Base-by-base conservation (phyloP, 1,140 invertebrate species). In the Drosophila nebulosa region DNA sequence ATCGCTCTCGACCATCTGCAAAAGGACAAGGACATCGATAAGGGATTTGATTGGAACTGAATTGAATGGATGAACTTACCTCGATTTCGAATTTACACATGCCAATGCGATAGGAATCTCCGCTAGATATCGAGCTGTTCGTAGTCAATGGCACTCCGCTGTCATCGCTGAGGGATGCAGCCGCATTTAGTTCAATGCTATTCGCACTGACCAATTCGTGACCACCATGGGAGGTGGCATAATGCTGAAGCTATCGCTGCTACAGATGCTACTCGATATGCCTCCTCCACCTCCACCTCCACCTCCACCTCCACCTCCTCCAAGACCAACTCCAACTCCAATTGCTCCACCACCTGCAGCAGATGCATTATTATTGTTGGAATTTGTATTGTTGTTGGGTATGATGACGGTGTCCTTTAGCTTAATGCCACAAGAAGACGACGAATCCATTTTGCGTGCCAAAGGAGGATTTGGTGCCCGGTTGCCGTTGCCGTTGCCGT, bases 1-100 rank as follows among this genome's bases (percentile, higher is more conserved):
- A 75, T 95, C 94, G 79, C 94, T 95, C 78, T 95, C 94, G 88
- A 94, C 92, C 90, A 94, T 93, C 94, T 94, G 60, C 3, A 27
- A 26, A 58, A 46, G 3, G 21, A 18, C 4, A 10, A 14, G n/a
- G n/a, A n/a, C n/a, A n/a, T n/a, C n/a, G n/a, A n/a, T n/a, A n/a
- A n/a, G n/a, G n/a, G n/a, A n/a, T n/a, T n/a, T n/a, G n/a, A n/a
- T n/a, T n/a, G n/a, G n/a, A n/a, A n/a, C n/a, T n/a, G n/a, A n/a
- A n/a, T n/a, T n/a, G n/a, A n/a, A n/a, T n/a, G n/a, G n/a, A n/a
- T n/a, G 2, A 0, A 32, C 61, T 89, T 78, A 93, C 93, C 90
- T 94, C 93, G 74, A 93, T 92, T 42, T 91, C 91, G 60, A 92
- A 91, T 59, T 91, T 92, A 72, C 90, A 92, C 66, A 89, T 84